Evolutionary conservation across 2,888 invertebrate species (phyloP), one percentile per base, ranked within the genome.

Genomic region (Biston betularia): DNA sequence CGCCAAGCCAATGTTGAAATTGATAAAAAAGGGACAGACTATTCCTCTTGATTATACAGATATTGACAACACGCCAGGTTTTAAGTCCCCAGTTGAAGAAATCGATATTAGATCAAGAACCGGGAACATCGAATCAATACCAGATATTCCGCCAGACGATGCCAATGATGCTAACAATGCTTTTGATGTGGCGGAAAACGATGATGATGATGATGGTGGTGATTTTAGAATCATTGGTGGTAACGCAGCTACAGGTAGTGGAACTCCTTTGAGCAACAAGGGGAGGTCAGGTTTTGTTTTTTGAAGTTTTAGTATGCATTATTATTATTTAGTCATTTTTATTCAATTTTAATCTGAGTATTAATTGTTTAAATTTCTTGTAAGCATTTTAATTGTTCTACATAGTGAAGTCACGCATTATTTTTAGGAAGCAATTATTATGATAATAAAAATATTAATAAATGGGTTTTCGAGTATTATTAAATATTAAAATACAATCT

Each of bases 211-310:
- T 40, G 61, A 54, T 14, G 73, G 73, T 3, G 74, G 73, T 3
- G 74, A 72, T 65, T 66, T 53, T 9, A 61, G 76, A 64, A 92
- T 93, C 9, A 82, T 93, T 40, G 92, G 92, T 4, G 92, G 92
- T 0, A 79, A 76, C 33, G 79, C 89, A 8, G 92, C 92, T 0
- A 89, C 86, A 0, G 82, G 86, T 6, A 92, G 90, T 69, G 92
- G 92, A 0, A 78, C 84, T 1, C 89, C 91, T 12, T 56, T 93
- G 1, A 86, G 73, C 61, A 83, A 75, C 49, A 90, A 79, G 69
- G 92, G 90, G 0, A 84, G 91, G 35, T 87, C 85, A 24, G 84
- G 81, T 11, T 38, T 10, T 35, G 6, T 50, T n/a, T 45, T 52
- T 8, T 38, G 38, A 8, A 38, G 38, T 38, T 38, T 52, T 49